Evolutionary conservation across 2,888 invertebrate species (phyloP), one percentile per base, ranked within the genome.

Genomic region (Flexamia atlantica): DNA sequence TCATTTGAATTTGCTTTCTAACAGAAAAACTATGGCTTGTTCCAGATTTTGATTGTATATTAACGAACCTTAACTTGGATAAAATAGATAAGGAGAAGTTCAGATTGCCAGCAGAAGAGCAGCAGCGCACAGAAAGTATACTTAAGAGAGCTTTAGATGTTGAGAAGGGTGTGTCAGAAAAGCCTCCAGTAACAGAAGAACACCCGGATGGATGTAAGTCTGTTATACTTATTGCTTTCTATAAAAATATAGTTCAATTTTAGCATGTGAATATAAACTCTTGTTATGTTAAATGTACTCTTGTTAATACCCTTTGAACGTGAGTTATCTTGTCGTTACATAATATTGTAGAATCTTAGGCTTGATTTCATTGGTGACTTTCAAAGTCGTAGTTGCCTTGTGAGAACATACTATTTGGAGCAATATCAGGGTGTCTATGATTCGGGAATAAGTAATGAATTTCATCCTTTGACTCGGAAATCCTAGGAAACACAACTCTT

Each of bases 141-240:
- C 92, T 98, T 85, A 94, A 95, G 89, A 93, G 97, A 87, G 97
- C 97, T 36, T 92, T 97, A 85, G 95, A 94, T 85, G 95, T 96
- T 10, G 97, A 97, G 90, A 94, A 94, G 87, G 95, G 95, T 2
- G 92, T 95, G 82, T 91, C 92, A 46, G 93, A 93, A 84, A 91
- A 92, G 86, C 92, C 93, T 74, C 91, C 92, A 84, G 92, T 95
- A 86, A 95, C 96, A 0, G 96, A 95, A 90, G 96, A 96, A 88
- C 96, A 96, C 90, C 96, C 97, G 0, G 97, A 97, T 90, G 96
- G 96, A 88, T 90, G 96, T 96, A 90, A 93, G 96, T 17, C 46
- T 14, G 46, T 46, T 9, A 46, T 46, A 14, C 14, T 46, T 46
- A 40, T 9, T 40, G 12, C 7, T 72, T 72, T 72, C 23, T 72